A percentile compares a stretch with the other conserved stretches of the same genome.
These are phyloP conservation scores for Strigamia transsilvanica DNA, from an alignment of 2,888 invertebrate species.

Conservation along the genomic window DNA sequence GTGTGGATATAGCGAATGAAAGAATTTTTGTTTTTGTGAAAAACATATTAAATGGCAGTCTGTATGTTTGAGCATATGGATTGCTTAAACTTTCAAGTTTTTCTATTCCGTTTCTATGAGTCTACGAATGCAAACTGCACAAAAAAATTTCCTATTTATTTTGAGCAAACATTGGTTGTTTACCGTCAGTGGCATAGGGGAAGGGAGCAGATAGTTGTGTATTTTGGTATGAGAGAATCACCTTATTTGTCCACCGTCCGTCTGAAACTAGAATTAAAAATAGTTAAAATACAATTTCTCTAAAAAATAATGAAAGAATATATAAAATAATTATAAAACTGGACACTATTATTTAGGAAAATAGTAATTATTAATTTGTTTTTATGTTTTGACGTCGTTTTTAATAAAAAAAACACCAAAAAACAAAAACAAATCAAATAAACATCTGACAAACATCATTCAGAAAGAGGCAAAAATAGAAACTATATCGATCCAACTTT, in stretches of 20 bases:
- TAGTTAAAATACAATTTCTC: no score
- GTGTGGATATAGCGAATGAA: no score
- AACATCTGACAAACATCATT: no score
- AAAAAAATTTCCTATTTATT: neutral
- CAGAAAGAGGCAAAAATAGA: neutral
- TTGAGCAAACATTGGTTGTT: neutral
- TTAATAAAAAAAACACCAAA: neutral
- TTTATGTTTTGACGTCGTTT: no score
- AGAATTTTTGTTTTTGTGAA: no score
- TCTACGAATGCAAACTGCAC: neutral
- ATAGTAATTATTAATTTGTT: no score
- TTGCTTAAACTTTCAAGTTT: neutral
- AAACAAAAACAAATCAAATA: neutral
- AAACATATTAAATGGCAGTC: no score
- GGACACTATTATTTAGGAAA: no score
- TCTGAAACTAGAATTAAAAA: no score
- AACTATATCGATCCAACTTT: neutral
- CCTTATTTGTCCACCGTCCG: neutral
- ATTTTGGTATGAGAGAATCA: neutral
- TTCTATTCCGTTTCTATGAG: neutral
- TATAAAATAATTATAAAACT: no score
- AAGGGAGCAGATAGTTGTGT: neutral
- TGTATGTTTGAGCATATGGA: neutral
- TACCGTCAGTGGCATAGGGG: neutral
- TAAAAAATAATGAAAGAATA: no score